Evolutionary conservation across 2,113 vertebrate species (phyloP).

Genomic region (Ochotona princeps): DNA sequence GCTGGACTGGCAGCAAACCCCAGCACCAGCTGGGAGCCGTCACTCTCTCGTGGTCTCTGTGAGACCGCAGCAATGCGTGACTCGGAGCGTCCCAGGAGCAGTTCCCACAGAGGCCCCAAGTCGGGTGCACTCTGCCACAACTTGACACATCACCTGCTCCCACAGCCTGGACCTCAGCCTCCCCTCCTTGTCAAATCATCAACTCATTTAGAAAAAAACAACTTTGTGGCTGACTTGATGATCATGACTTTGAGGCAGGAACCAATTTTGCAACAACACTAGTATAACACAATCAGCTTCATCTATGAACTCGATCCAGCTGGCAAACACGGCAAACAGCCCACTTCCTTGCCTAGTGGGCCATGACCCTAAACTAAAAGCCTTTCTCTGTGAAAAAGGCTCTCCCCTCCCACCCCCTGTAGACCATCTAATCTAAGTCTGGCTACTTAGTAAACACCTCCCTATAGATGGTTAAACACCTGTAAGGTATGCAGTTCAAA

Average conservation of each 20-base stretch:
- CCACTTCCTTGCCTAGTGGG: slow-evolving; percentile 18
- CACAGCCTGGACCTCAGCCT: not conserved
- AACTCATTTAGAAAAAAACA: not conserved
- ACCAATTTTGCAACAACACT: not conserved
- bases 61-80: slow-evolving; percentile 31
- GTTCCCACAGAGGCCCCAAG: not conserved
- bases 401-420: no score
- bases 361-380: not conserved
- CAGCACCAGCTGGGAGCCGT: not conserved
- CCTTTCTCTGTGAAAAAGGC: not conserved
- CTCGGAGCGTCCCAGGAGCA: slow-evolving; percentile 52
- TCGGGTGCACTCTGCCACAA: not conserved
- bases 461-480: not conserved
- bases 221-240: not conserved
- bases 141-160: not conserved
- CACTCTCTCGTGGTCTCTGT: slow-evolving; percentile 21
- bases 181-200: not conserved
- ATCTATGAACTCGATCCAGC: slow-evolving; percentile 5
- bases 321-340: not conserved
- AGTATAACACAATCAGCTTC: not conserved
- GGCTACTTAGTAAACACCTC: not conserved
- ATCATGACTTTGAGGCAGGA: slow-evolving; percentile 40
- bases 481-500: not conserved
- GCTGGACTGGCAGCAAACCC: not conserved
- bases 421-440: not conserved